These are phyloP conservation scores for Pagetopsis macropterus DNA, from an alignment of 2,797 vertebrate genomes.

Conservation along the genomic window DNA sequence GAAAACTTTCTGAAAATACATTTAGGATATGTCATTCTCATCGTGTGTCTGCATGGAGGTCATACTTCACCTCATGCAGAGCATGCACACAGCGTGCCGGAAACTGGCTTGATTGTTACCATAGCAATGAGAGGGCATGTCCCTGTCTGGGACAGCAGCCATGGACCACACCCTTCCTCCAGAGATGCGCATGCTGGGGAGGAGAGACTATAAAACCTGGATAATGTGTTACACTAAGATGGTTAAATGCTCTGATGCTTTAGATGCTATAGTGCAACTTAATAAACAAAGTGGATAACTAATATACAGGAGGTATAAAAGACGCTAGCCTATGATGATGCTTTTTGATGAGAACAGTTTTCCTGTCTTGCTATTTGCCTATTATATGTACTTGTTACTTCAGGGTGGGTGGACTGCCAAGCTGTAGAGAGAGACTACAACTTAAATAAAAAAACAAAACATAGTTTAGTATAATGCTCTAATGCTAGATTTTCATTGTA, in stretches of 20 bases:
- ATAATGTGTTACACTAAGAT: not conserved
- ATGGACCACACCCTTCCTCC: conserved; percentile 79
- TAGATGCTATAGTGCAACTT: too few relatives aligned
- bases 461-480: too few relatives aligned
- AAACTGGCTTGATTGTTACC: conserved; percentile 66
- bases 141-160: conserved; percentile 65
- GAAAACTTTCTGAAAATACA: conserved; percentile 43
- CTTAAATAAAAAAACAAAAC: too few relatives aligned
- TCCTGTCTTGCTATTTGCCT: too few relatives aligned
- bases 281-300: too few relatives aligned
- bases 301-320: too few relatives aligned
- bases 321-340: too few relatives aligned
- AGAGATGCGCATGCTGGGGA: conserved; percentile 32
- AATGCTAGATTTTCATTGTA: too few relatives aligned
- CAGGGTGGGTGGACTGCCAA: too few relatives aligned
- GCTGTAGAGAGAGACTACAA: too few relatives aligned
- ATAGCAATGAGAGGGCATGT: conserved; percentile 70
- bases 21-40: conserved; percentile 36
- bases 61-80: conserved; percentile 31
- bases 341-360: too few relatives aligned
- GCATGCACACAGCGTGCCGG: conserved; percentile 58
- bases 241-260: not conserved
- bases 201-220: not conserved
- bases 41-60: conserved; percentile 36
- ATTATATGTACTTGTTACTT: too few relatives aligned